Conservation (phyloP, 2,797 vertebrate genomes). For the Notoglanidium macrostoma region DNA sequence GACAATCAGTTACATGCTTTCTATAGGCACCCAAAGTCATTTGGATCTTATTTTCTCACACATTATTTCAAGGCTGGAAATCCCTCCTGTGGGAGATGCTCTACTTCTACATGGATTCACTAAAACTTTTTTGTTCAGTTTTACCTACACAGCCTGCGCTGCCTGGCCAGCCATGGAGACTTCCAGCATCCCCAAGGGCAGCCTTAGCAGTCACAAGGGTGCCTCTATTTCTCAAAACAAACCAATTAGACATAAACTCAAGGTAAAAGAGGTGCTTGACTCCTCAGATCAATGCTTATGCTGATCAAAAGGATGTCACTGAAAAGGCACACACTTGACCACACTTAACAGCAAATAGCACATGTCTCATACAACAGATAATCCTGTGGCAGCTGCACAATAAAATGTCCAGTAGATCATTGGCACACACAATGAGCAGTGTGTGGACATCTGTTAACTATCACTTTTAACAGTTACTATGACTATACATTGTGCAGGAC, state of each 20-base stretch:
- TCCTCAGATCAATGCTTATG: too few species aligned
- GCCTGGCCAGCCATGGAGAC: background rate
- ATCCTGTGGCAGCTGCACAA: background rate
- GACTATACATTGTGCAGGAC: background rate
- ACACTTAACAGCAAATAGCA: background rate
- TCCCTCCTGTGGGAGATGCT: constrained; percentile 24
- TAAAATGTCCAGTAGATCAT: background rate
- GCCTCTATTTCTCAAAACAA: background rate
- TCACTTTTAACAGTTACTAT: background rate
- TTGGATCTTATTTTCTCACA: constrained; percentile 38
- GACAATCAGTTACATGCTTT: constrained; percentile 47
- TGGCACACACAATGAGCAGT: background rate
- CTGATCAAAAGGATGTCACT: background rate
- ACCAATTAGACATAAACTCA: background rate
- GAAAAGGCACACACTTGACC: background rate
- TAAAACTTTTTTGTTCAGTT: background rate
- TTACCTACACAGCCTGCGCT: background rate
- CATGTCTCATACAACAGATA: background rate
- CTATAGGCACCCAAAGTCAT: constrained; percentile 34
- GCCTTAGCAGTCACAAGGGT: background rate
- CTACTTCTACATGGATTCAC: constrained; percentile 20
- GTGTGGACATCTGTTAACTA: background rate
- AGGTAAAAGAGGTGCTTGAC: background rate
- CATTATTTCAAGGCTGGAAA: constrained; percentile 29
- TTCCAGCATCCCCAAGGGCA: constrained; percentile 1